These are phyloP conservation scores for Megalops cyprinoides DNA, from an alignment of 2,797 vertebrate species.

Conservation along the genomic window DNA sequence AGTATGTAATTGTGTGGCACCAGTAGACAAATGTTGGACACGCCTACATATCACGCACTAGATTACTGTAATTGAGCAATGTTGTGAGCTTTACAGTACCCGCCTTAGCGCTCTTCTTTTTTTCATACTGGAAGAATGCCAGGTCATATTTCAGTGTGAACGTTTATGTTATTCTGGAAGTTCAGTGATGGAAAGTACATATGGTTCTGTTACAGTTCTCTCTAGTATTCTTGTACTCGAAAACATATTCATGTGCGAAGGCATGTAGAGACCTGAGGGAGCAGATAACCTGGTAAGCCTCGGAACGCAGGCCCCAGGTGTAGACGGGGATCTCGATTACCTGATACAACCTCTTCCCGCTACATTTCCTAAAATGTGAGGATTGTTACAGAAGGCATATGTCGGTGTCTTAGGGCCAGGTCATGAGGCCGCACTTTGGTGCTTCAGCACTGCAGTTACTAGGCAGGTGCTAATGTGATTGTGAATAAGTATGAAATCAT, in stretches of 20 bases:
- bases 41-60: not conserved
- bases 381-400: not conserved
- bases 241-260: no score
- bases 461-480: not conserved
- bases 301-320: no score
- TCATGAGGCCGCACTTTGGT: no score
- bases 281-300: not conserved
- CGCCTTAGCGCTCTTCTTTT: not conserved
- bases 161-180: not conserved
- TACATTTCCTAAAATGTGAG: not conserved
- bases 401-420: not conserved
- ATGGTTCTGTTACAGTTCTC: not conserved
- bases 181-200: not conserved
- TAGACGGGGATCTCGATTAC: not conserved
- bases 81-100: not conserved
- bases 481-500: not conserved
- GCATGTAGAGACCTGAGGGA: not conserved
- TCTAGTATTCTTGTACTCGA: no score
- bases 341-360: not conserved
- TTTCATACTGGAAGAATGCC: not conserved
- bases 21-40: not conserved
- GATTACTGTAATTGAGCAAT: not conserved
- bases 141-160: not conserved
- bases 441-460: not conserved
- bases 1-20: not conserved